Evolutionary conservation across 2,888 invertebrate species (phyloP), one percentile per base, ranked within the genome.

Genomic region (Acleris literana): DNA sequence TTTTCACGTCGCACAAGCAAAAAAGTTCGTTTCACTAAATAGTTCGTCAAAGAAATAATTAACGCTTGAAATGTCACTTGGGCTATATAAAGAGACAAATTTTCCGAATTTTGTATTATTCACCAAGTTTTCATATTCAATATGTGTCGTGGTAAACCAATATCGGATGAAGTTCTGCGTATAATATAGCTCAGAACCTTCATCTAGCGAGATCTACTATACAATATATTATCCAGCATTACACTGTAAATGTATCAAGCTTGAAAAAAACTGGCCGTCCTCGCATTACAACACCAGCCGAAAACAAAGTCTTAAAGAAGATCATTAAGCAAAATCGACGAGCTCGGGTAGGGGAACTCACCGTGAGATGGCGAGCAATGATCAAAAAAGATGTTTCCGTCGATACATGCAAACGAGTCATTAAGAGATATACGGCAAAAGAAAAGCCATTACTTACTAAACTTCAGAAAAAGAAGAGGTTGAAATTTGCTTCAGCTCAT

Each of bases 341-440:
- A 43, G 60, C 60, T 43, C 29, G 43, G 20, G 43, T 43, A 39
- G 51, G 60, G n/a, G 59, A 51, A 39, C 39, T 51, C 11, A 46
- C 46, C 22, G 57, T 25, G n/a, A 57, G 7, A 33, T 49, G 58
- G 48, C 48, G 58, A 6, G 58, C 48, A 16, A 33, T 58, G 49
- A 58, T 59, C 16, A 33, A 59, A n/a, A 58, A 58, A 49, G 49
- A 58, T 7, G 58, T 49, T 58, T 49, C 58, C 16, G 39, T 58
- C 6, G 49, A 58, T 58, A 58, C 58, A 5, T 58, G 20, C 33
- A 49, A 49, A 33, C 9, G 49, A 53, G 61, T 61, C n/a, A 17
- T 44, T 3, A 53, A 29, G 9, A 29, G 29, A 29, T 7, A 25
- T 44, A 25, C 39, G 9, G n/a, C n/a, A n/a, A n/a, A n/a, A n/a